Evolutionary conservation across 1,140 invertebrate species (phyloP).

Genomic region (Drosophila ohnishii): DNA sequence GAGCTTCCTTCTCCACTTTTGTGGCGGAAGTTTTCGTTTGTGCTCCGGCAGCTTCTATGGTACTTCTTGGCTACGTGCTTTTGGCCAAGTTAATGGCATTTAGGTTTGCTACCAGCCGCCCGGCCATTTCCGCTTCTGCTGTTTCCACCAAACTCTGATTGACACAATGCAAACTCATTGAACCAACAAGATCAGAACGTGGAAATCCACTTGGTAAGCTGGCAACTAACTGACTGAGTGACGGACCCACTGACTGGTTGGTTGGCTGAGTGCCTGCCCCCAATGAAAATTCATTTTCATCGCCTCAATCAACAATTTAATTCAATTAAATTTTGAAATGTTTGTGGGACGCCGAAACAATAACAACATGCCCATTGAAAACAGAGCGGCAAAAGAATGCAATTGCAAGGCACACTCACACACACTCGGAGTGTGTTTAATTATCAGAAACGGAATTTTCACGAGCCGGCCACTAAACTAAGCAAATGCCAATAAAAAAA

Average conservation of each 20-base stretch:
- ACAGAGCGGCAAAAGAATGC: slow-evolving; percentile 28
- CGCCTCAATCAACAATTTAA: slow-evolving; percentile 73
- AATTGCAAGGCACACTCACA: slow-evolving; percentile 18
- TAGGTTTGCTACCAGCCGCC: slow-evolving; percentile 35
- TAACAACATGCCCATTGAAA: slow-evolving; percentile 11
- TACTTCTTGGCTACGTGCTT: slow-evolving; percentile 52
- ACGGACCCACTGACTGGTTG: slow-evolving; percentile 16
- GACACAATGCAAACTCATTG: slow-evolving; percentile 48
- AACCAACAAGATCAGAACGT: slow-evolving; percentile 38
- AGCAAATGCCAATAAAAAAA: slow-evolving; percentile 63
- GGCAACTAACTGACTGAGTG: slow-evolving; percentile 8
- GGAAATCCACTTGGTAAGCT: slow-evolving; percentile 57
- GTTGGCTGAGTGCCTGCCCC: slow-evolving; percentile 12
- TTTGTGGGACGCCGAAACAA: slow-evolving; percentile 47
- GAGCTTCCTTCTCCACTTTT: slow-evolving; percentile 8
- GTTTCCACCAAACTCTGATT: slow-evolving; percentile 57
- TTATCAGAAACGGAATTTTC: slow-evolving; percentile 64
- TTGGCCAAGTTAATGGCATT: slow-evolving; percentile 43
- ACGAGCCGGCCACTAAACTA: slow-evolving; percentile 47
- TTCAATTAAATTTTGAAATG: slow-evolving; percentile 71
- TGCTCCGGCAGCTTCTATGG: slow-evolving; percentile 20
- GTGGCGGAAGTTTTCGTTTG: slow-evolving; percentile 54
- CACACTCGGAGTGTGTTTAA: slow-evolving; percentile 46
- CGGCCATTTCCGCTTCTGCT: slow-evolving; percentile 38
- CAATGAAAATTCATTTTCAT: slow-evolving; percentile 73